Evolutionary conservation across 64 coral and sea anemone genomes (phyloP), one percentile per base, ranked within the genome.

Genomic region (Anthopleura sola): DNA sequence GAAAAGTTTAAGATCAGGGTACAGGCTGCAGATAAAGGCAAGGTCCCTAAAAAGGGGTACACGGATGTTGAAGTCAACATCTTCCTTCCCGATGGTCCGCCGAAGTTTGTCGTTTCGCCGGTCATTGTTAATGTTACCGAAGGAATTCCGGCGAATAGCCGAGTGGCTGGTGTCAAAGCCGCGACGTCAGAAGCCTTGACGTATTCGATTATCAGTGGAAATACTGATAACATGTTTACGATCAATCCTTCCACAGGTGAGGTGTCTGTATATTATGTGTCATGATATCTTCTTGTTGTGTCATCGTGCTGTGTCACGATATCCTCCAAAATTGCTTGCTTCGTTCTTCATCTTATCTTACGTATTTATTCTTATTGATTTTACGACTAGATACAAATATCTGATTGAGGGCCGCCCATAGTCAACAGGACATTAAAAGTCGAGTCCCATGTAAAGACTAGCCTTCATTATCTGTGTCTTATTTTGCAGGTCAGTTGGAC

Each of bases 121-220:
- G 90, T 96, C 1, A 84, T 60, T 38, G 76, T 90, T 10, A 51
- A 69, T 77, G 90, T 96, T 2, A 88, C 47, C 20, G 94, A 96
- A 75, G 94, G 94, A 32, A 57, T 92, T 28, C 75, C 83, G 11
- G 90, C 90, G 1, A 90, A 90, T 18, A 75, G 66, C n/a, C 60
- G 81, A 56, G 88, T 96, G 33, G 57, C 88, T 29, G 90, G 88
- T n/a, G 94, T 96, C 0, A 96, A 96, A 49, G 94, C 94, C 0
- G 94, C 90, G 0, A 96, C 94, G 6, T 86, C 79, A 6, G 88
- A 88, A 78, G 91, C 90, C 1, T 64, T 90, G 12, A 80, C 81
- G 12, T 96, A 96, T 60, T 29, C 80, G 21, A 47, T 96, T 7
- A 26, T 87, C 28, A 86, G 90, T 36, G 94, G 94, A 2, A 96